These are phyloP conservation scores for Lissocephala sabroskyi DNA, from an alignment of 2,888 invertebrate species.

Conservation along the genomic window DNA sequence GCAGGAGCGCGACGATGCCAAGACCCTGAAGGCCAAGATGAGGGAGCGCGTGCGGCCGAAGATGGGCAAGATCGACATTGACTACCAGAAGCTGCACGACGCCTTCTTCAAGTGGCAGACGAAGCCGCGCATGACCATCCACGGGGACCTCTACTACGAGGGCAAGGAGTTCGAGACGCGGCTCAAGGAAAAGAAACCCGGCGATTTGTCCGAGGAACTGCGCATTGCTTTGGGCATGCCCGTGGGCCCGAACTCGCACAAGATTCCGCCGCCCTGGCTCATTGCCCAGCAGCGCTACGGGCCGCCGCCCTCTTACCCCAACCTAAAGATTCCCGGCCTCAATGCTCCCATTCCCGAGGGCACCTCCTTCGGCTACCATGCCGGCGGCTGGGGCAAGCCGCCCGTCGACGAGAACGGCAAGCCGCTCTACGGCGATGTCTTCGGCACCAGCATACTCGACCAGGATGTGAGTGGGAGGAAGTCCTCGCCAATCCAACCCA, in stretches of 20 bases:
- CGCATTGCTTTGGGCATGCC: constrained; percentile 99
- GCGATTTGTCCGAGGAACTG: constrained; percentile 95
- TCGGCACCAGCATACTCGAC: constrained; percentile 86
- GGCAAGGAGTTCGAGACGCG: constrained; percentile 99
- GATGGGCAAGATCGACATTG: constrained; percentile 99
- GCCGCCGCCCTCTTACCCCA: constrained; percentile 99
- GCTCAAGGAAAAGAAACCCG: constrained; percentile 98
- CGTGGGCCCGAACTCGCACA: constrained; percentile 92
- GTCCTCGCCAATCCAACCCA: neutral
- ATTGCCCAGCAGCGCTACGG: constrained; percentile 85
- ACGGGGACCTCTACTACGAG: constrained; percentile 99
- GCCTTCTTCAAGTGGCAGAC: constrained; percentile 99
- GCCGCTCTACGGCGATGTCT: constrained; percentile 98
- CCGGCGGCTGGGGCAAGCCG: constrained; percentile 99
- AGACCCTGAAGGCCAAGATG: constrained; percentile 97
- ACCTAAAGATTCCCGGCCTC: constrained; percentile 96
- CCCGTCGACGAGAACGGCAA: constrained; percentile 99
- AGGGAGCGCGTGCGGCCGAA: constrained; percentile 96
- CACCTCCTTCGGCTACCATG: constrained; percentile 99
- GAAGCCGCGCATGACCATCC: constrained; percentile 98
- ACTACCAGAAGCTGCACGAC: constrained; percentile 99
- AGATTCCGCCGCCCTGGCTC: constrained; percentile 94
- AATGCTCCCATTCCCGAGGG: constrained; percentile 99
- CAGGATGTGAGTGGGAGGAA: constrained; percentile 76
- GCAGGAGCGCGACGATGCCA: constrained; percentile 97